Percentiles rank a stretch among this genome's conserved stretches.
phyloP scores from a whole-genome alignment of 2,888 invertebrate species.

The Diarsia brunnea region DNA sequence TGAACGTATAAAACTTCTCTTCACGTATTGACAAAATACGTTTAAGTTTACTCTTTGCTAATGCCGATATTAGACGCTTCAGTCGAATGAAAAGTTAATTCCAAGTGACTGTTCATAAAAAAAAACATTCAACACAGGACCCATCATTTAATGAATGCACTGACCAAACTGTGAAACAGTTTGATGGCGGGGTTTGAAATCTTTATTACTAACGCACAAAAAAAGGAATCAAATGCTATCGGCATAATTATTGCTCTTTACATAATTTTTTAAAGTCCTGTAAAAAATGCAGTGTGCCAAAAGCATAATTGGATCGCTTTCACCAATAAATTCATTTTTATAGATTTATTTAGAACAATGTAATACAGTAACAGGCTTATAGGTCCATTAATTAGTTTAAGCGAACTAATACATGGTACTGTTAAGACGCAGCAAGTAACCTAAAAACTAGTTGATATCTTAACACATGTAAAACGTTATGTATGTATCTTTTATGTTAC shows the following conservation, averaged over 20 bases:
- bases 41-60: constrained; percentile 3
- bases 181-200: too few relatives aligned
- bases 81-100: neutral
- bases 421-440: neutral
- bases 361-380: neutral
- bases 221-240: too few relatives aligned
- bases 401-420: neutral
- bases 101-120: neutral
- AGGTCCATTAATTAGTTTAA: neutral
- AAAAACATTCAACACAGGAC: too few relatives aligned
- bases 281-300: neutral
- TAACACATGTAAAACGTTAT: neutral
- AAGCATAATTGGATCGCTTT: neutral
- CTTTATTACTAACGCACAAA: too few relatives aligned
- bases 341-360: neutral
- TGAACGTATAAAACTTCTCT: constrained; percentile 13
- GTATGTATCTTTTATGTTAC: neutral
- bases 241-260: too few relatives aligned
- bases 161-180: too few relatives aligned
- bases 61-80: constrained; percentile 1
- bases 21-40: constrained; percentile 22
- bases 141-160: too few relatives aligned
- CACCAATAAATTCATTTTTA: neutral
- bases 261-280: too few relatives aligned
- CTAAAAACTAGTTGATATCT: neutral